Percentiles rank a stretch among this genome's conserved stretches.
phyloP scores from a whole-genome alignment of 2,797 vertebrate species.

The Melanotaenia parkinsoni region DNA sequence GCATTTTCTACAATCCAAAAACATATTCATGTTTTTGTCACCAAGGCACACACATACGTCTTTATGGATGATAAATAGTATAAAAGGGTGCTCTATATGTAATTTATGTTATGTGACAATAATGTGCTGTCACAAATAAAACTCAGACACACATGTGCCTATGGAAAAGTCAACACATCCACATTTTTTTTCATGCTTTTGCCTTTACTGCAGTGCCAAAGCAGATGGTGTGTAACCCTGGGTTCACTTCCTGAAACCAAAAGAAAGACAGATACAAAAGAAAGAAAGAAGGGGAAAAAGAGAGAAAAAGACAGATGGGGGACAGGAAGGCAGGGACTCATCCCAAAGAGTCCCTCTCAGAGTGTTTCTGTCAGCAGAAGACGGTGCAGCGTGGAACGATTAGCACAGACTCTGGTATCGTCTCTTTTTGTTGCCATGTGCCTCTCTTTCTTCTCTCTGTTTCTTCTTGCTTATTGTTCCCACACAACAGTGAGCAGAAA shows the following conservation, averaged over 20 bases:
- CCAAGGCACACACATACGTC: not conserved
- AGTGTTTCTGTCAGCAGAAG: conserved; percentile 50
- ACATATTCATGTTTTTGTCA: not conserved
- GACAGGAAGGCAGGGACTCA: not conserved
- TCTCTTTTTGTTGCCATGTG: conserved; percentile 9
- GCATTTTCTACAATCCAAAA: conserved; percentile 1
- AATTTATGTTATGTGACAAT: not conserved
- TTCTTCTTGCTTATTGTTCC: conserved; percentile 35
- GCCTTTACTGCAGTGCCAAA: conserved; percentile 39
- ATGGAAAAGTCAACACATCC: conserved; percentile 20
- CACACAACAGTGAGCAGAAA: conserved; percentile 35
- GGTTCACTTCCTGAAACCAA: conserved; percentile 49
- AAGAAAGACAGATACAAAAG: conserved; percentile 10
- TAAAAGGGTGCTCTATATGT: not conserved
- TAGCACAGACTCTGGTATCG: conserved; percentile 22
- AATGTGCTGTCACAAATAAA: conserved; percentile 6
- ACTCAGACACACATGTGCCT: not conserved
- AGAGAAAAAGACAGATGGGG: not conserved
- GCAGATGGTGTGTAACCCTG: conserved; percentile 54
- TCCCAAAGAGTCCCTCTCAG: conserved; percentile 29
- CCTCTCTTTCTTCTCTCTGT: conserved; percentile 20
- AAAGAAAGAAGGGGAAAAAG: not conserved
- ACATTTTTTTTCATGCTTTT: conserved; percentile 32
- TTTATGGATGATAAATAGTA: conserved; percentile 22
- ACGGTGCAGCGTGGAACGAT: conserved; percentile 54